Evolutionary conservation across 2,113 vertebrate genomes (phyloP).

Genomic region (Seriola aureovittata): DNA sequence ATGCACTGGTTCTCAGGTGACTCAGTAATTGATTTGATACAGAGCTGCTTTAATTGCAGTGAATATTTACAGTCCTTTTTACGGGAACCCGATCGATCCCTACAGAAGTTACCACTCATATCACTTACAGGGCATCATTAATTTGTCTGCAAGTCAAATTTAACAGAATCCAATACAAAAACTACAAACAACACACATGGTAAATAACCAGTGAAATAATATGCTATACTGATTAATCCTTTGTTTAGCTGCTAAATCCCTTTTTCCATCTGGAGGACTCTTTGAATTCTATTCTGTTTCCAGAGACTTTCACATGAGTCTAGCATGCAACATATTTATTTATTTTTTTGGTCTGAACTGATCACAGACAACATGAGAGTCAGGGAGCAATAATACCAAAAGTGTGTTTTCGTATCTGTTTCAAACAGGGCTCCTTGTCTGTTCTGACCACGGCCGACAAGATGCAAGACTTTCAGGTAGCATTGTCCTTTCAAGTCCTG

Average conservation of each 20-base stretch:
- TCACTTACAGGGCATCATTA: not conserved
- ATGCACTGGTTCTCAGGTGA: slow-evolving; percentile 4
- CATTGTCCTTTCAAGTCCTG: not conserved
- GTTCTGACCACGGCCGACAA: not conserved
- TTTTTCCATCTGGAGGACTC: not conserved
- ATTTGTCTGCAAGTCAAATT: not conserved
- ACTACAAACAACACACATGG: not conserved
- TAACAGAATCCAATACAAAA: not conserved
- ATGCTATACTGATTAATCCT: not conserved
- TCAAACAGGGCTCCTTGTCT: not conserved
- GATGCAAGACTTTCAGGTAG: not conserved
- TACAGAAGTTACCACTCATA: not conserved
- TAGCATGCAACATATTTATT: too few relatives aligned
- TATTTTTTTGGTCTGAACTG: not conserved
- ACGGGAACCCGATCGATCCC: slow-evolving; percentile 21
- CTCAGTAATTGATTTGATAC: slow-evolving; percentile 10
- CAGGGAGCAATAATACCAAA: too few relatives aligned
- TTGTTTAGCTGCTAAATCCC: not conserved
- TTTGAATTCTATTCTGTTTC: too few relatives aligned
- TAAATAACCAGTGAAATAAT: not conserved
- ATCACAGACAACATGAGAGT: not conserved
- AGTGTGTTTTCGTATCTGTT: too few relatives aligned
- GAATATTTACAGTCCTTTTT: not conserved
- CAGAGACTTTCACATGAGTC: too few relatives aligned
- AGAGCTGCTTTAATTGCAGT: not conserved